Percentiles rank a stretch among this genome's conserved stretches.
These are phyloP conservation scores for Phengaris alcon DNA, from an alignment of 2,888 invertebrate species.

Conservation along the genomic window DNA sequence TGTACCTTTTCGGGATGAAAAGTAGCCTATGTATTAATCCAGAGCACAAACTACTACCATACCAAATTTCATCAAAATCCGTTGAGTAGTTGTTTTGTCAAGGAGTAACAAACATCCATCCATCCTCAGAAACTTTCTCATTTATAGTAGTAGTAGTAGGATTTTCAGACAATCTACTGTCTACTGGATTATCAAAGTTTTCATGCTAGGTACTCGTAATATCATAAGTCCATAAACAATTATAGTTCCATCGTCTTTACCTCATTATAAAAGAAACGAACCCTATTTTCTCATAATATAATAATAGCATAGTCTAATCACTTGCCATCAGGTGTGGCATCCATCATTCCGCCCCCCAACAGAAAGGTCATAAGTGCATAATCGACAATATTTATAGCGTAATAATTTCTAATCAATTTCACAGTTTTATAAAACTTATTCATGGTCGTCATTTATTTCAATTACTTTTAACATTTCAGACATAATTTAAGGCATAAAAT, in stretches of 20 bases:
- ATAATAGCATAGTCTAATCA: not conserved
- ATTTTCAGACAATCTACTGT: too few relatives aligned
- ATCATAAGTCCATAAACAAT: not conserved
- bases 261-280: slow-evolving; percentile 9
- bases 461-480: slow-evolving; percentile 18
- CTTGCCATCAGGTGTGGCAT: slow-evolving; percentile 9
- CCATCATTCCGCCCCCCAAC: not conserved
- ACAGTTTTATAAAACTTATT: not conserved
- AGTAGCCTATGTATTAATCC: too few relatives aligned
- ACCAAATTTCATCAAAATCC: too few relatives aligned
- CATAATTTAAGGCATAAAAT: not conserved
- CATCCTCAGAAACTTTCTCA: too few relatives aligned
- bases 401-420: slow-evolving; percentile 21
- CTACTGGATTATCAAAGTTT: too few relatives aligned
- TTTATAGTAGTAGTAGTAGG: too few relatives aligned
- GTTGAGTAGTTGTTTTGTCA: too few relatives aligned
- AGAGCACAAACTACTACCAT: too few relatives aligned
- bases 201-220: not conserved
- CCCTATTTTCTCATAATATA: slow-evolving; percentile 14
- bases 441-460: slow-evolving; percentile 18
- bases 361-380: slow-evolving; percentile 9
- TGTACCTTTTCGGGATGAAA: too few relatives aligned
- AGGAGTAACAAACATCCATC: too few relatives aligned
- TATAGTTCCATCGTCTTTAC: not conserved
- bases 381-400: slow-evolving; percentile 15